These are phyloP conservation scores for Aspidoscelis tigris DNA, from an alignment of 2,113 vertebrate genomes.

Conservation along the genomic window DNA sequence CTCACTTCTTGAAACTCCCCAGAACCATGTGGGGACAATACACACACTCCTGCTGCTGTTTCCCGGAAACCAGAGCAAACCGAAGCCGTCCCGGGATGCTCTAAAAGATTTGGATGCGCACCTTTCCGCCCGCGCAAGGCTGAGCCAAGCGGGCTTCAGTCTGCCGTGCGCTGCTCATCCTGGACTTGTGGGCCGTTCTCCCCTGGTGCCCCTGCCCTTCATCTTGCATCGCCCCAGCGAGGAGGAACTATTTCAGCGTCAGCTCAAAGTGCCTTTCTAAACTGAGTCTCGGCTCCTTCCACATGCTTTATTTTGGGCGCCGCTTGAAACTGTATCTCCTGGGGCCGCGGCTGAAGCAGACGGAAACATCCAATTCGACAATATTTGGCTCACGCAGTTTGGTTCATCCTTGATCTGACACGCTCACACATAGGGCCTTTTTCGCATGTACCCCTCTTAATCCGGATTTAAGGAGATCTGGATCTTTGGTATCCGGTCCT, in stretches of 20 bases:
- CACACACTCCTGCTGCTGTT: neutral
- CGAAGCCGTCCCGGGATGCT: neutral
- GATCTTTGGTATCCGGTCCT: too few species aligned
- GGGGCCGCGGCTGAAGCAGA: neutral
- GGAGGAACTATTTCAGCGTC: neutral
- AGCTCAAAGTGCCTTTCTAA: constrained; percentile 15
- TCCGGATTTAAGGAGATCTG: too few species aligned
- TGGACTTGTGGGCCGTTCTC: too few species aligned
- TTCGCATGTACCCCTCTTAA: too few species aligned
- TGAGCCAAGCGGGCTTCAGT: neutral
- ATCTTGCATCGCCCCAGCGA: neutral
- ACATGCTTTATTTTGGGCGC: constrained; percentile 13
- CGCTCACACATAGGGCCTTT: neutral
- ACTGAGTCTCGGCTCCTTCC: neutral
- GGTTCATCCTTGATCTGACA: too few species aligned
- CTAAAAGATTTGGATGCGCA: neutral
- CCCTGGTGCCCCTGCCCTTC: neutral
- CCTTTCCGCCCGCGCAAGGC: neutral
- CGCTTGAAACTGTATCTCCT: constrained; percentile 2
- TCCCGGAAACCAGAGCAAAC: neutral
- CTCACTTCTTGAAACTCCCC: neutral
- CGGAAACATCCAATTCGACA: neutral
- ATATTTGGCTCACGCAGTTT: too few species aligned
- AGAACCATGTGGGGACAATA: neutral
- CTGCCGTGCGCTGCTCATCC: rapidly evolving